Base-by-base conservation (phyloP, 2,797 vertebrate genomes). In the Eulemur coronatus region DNA sequence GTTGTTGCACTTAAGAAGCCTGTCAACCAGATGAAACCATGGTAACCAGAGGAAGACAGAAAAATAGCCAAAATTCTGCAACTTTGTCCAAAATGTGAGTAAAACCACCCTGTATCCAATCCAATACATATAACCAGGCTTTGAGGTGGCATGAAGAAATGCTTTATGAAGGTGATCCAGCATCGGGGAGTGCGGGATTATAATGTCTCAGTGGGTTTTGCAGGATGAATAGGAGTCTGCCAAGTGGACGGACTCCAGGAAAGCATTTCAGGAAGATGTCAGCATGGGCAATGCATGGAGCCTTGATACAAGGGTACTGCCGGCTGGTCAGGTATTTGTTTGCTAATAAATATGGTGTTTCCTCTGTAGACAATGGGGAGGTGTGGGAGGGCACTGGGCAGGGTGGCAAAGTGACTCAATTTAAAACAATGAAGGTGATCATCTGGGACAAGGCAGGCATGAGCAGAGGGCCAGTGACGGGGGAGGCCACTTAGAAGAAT, bases 241-340 rank as follows among this genome's bases (percentile, higher is more conserved):
- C 28, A 55, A 86, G 43, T n/a, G 55, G 30, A n/a, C 3, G 7
- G 17, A 65, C 8, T 52, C 41, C 30, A 59, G 2, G 7, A 59
- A 67, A 92, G 59, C 52, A 76, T 38, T 87, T 88, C 28, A 38
- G 61, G 82, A 75, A 12, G n/a, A 89, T 7, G 79, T 81, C 13
- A 70, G n/a, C 24, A 26, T 22, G 11, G 20, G n/a, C 35, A 63
- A 24, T 1, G 4, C 18, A 13, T 30, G 11, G 7, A 91, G 7
- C 24, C 33, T 59, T 7, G 65, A 43, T 13, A 50, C 24, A 52
- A 73, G 48, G 59, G n/a, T 7, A 26, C 2, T 52, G 43, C 69
- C 78, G 69, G 15, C 48, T 52, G 30, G 18, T 28, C 38, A n/a
- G 38, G 15, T 12, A 1, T 50, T 22, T 63, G 43, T 38, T 28